Evolutionary conservation across 2,113 vertebrate species (phyloP), one percentile per base, ranked within the genome.

Genomic region (Esox niger): DNA sequence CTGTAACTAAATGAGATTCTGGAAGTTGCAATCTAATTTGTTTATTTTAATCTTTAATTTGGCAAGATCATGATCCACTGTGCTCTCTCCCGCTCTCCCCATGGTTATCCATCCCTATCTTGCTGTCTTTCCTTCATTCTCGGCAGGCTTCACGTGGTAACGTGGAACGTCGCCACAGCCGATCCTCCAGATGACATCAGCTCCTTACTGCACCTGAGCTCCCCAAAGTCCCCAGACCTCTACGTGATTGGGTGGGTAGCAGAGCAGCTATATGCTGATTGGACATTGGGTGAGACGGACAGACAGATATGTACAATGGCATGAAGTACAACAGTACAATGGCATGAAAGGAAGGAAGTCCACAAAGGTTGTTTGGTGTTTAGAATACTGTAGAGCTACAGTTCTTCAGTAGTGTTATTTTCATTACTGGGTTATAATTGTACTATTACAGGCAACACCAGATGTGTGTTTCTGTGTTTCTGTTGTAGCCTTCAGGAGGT

Each of bases 131-230:
- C 35, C 32, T 13, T 72, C 49, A 2, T 1, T 66, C 55, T 62
- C 78, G 32, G 0, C 75, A 99, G 97, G 76, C 72, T 98, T 0
- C 94, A 96, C 67, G 80, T 99, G 38, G 89, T 96, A 73, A 98
- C 95, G 1, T 99, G 97, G 97, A 98, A 99, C 0, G 95, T 98
- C 75, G 96, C 93, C 64, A 94, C 95, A 21, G 93, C 90, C 33
- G 87, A 93, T 56, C 97, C 97, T 5, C 94, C 95, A 52, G 84
- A 88, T 0, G 93, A 97, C 70, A 72, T 94, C 67, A 82, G 76
- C 26, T 81, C 88, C 13, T 89, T 99, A 10, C 94, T 99, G 49
- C 91, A 92, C 60, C 89, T 96, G 6, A 84, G 85, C 76, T 88
- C 87, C 0, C 70, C 77, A 62, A 78, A 77, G 52, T 67, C 65